phyloP scores from a whole-genome alignment of 2,797 vertebrate genomes.

The Sylvia borin region DNA sequence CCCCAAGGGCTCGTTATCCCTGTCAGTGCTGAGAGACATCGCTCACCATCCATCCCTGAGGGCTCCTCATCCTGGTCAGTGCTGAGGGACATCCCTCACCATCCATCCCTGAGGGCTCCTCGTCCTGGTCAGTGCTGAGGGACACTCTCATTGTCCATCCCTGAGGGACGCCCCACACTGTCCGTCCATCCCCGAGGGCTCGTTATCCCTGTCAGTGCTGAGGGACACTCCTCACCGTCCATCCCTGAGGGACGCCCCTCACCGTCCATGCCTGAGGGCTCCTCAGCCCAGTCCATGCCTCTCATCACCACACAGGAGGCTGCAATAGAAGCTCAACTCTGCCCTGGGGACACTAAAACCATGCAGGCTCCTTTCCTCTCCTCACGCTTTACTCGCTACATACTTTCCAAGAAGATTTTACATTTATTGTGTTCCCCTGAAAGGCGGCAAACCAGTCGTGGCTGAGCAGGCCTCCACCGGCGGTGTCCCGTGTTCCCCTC shows the following conservation, averaged over 20 bases:
- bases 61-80: accelerated
- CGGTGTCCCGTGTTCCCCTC: accelerated
- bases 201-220: accelerated
- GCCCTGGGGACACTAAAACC: background rate
- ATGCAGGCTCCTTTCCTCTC: background rate
- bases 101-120: accelerated
- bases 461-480: accelerated
- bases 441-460: accelerated
- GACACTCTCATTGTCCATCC: accelerated
- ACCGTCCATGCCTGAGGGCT: accelerated
- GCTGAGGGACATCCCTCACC: background rate
- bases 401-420: background rate
- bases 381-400: background rate
- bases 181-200: background rate
- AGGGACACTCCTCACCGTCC: background rate
- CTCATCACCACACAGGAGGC: background rate
- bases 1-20: too few relatives aligned
- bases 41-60: background rate
- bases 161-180: accelerated
- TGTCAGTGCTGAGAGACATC: too few relatives aligned
- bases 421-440: background rate
- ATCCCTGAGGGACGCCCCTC: background rate
- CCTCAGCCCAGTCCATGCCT: accelerated
- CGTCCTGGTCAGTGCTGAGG: accelerated
- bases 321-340: accelerated